Conservation (phyloP, 2,797 vertebrate species). For the Podarcis lilfordi region DNA sequence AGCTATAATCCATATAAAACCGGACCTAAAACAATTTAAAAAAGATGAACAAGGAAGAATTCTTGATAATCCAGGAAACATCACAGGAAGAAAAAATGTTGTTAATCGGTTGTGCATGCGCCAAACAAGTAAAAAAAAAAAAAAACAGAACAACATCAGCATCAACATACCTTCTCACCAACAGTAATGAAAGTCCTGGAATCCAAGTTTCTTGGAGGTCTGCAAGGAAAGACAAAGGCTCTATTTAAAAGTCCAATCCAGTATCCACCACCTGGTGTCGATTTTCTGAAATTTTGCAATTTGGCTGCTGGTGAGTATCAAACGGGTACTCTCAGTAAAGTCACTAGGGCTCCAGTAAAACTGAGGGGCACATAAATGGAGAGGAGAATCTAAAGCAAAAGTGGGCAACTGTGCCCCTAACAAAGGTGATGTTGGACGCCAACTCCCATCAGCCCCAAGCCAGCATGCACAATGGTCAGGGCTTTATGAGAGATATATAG, state of each 20-base stretch:
- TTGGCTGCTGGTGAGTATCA: neutral
- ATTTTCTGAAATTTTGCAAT: neutral
- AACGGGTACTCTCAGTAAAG: neutral
- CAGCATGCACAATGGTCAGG: no score
- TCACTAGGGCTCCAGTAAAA: neutral
- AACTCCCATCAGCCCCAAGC: no score
- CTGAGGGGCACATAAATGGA: neutral
- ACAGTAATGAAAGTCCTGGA: slow-evolving; percentile 83
- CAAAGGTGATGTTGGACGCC: no score
- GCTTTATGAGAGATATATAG: no score
- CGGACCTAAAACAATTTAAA: no score
- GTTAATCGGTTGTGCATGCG: no score
- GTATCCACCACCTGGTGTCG: neutral
- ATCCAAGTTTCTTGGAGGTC: slow-evolving; percentile 81
- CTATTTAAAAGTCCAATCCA: neutral
- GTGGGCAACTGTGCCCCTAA: no score
- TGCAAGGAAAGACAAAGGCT: slow-evolving; percentile 49
- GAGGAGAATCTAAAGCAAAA: neutral
- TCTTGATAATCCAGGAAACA: no score
- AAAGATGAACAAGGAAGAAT: no score
- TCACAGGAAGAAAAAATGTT: neutral
- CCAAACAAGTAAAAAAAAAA: neutral
- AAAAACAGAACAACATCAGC: neutral
- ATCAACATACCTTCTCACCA: slow-evolving; percentile 76
- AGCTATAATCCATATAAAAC: no score